These are phyloP conservation scores for Sebastes goodei DNA, from an alignment of 2,797 vertebrate genomes.

Conservation along the genomic window DNA sequence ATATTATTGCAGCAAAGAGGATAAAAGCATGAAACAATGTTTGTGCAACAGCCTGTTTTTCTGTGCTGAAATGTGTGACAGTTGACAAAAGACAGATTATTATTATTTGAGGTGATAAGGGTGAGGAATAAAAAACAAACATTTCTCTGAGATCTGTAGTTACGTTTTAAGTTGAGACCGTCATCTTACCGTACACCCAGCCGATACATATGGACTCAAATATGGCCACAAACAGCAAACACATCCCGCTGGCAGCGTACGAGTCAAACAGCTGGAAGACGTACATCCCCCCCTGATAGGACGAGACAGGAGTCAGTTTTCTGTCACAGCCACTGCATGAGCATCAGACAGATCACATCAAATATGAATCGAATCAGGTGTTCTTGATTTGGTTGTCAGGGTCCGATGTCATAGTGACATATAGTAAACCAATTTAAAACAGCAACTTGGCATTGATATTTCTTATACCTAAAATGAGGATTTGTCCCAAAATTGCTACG, in stretches of 20 bases:
- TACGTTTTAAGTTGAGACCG: background rate
- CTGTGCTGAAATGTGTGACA: slow-evolving; percentile 10
- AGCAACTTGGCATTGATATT: background rate
- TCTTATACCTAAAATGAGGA: background rate
- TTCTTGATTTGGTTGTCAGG: background rate
- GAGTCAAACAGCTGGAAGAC: slow-evolving; percentile 98
- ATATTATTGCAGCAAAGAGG: slow-evolving; percentile 43
- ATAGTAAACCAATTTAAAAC: background rate
- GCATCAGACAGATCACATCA: slow-evolving; percentile 2
- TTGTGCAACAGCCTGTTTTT: background rate
- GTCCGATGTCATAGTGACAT: background rate
- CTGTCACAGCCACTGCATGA: slow-evolving; percentile 1
- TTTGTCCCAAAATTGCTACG: background rate
- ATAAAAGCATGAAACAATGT: background rate
- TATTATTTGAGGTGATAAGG: background rate
- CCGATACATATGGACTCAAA: slow-evolving; percentile 98
- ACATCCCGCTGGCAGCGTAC: slow-evolving; percentile 98
- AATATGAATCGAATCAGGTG: background rate
- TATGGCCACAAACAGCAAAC: slow-evolving; percentile 97
- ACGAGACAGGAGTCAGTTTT: slow-evolving; percentile 41
- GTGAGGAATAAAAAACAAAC: background rate
- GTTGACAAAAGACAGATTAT: background rate
- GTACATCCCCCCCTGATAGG: slow-evolving; percentile 95
- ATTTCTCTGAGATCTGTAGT: background rate
- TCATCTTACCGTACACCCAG: slow-evolving; percentile 94